These are phyloP conservation scores for Gandaritis pyraliata DNA, from an alignment of 2,888 invertebrate species.

Conservation along the genomic window DNA sequence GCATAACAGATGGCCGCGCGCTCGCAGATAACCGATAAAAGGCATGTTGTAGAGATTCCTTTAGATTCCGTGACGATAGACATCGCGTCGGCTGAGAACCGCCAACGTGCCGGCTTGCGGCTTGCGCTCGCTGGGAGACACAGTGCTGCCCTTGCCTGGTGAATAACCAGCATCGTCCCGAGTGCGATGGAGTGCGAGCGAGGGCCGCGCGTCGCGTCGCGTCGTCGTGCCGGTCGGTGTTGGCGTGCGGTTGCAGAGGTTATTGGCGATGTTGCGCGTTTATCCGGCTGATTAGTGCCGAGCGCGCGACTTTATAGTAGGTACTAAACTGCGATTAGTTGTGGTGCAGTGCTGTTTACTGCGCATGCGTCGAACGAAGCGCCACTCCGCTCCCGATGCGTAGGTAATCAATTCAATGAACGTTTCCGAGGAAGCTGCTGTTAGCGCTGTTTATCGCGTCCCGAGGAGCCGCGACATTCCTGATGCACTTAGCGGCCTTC, in stretches of 20 bases:
- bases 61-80: too few relatives aligned
- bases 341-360: constrained; percentile 4
- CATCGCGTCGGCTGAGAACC: too few relatives aligned
- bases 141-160: too few relatives aligned
- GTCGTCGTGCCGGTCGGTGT: too few relatives aligned
- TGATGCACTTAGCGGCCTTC: constrained; percentile 2
- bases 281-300: constrained; percentile 17
- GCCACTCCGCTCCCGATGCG: constrained; percentile 13
- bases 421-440: constrained; percentile 18
- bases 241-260: neutral
- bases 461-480: constrained; percentile 5
- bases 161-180: too few relatives aligned
- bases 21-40: too few relatives aligned
- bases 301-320: constrained; percentile 13
- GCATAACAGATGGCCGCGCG: too few relatives aligned
- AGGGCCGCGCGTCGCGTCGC: too few relatives aligned
- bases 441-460: constrained; percentile 22
- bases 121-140: too few relatives aligned
- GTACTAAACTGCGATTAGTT: constrained; percentile 10
- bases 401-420: constrained; percentile 22
- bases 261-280: constrained; percentile 1
- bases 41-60: too few relatives aligned
- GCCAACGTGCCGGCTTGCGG: too few relatives aligned
- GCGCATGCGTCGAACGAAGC: constrained; percentile 5
- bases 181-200: too few relatives aligned